These are phyloP conservation scores for Cheilosia urbana DNA, from an alignment of 2,888 invertebrate species.

Conservation along the genomic window DNA sequence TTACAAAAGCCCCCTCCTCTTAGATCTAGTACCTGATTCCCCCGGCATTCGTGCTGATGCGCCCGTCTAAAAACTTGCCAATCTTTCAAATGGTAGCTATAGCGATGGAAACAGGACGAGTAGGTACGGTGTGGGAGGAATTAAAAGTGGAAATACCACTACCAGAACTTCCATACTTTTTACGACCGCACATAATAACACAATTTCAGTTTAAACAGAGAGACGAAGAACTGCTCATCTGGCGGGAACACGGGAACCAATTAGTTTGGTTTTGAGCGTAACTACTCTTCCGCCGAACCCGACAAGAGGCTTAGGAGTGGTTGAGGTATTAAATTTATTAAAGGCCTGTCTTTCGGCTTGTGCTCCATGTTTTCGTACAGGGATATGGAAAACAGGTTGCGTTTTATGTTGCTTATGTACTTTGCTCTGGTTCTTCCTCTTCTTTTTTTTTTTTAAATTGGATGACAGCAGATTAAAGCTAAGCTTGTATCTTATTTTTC, in stretches of 20 bases:
- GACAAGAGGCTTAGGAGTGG: conserved; percentile 11
- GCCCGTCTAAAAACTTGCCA: conserved; percentile 21
- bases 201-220: conserved; percentile 37
- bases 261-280: conserved; percentile 30
- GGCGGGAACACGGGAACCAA: conserved; percentile 14
- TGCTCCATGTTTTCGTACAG: background rate
- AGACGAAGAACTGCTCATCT: background rate
- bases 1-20: conserved; percentile 1
- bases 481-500: conserved; percentile 17
- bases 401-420: background rate
- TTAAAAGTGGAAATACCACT: conserved; percentile 55
- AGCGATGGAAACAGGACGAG: conserved; percentile 13
- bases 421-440: background rate
- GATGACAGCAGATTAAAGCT: conserved; percentile 33
- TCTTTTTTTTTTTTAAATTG: background rate
- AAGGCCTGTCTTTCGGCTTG: conserved; percentile 1
- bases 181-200: conserved; percentile 38
- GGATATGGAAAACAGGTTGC: conserved; percentile 24
- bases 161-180: conserved; percentile 15
- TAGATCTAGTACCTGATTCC: background rate
- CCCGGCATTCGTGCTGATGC: background rate
- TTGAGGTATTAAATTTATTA: conserved; percentile 15
- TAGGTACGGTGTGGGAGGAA: conserved; percentile 35
- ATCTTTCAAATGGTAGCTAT: conserved; percentile 27
- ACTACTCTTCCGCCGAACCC: conserved; percentile 7